Percentiles rank a stretch among this genome's conserved stretches.
Evolutionary conservation across 2,113 vertebrate species (phyloP).

Genomic region (Forbesichthys agassizii): DNA sequence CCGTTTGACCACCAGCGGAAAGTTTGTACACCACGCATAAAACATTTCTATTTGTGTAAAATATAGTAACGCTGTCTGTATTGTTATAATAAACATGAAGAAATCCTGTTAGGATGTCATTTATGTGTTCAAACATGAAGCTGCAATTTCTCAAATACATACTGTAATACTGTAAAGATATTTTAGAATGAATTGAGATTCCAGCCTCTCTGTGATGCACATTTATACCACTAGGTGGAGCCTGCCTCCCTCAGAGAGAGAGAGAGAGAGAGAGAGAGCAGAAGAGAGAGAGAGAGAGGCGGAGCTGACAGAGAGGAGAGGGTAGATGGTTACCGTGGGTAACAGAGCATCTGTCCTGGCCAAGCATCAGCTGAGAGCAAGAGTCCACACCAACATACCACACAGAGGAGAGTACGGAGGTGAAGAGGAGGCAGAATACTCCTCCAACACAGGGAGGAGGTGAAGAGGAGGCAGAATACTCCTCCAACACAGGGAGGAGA

Average conservation of each 20-base stretch:
- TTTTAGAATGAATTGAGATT: no score
- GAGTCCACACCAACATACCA: background rate
- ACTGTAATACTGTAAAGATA: no score
- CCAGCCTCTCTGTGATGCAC: background rate
- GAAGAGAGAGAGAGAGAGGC: constrained; percentile 57
- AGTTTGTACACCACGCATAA: no score
- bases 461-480: no score
- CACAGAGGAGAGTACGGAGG: constrained; percentile 2
- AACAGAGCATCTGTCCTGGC: constrained; percentile 71
- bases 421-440: no score
- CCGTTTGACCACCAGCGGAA: no score
- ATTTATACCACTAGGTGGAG: background rate
- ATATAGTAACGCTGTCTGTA: no score
- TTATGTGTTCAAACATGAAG: no score
- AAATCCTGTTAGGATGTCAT: no score
- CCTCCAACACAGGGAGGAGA: constrained; percentile 11
- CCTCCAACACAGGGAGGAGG: background rate
- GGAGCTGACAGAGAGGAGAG: constrained; percentile 60
- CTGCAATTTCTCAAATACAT: no score
- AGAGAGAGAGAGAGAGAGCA: background rate
- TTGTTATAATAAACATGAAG: no score
- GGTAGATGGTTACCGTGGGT: constrained; percentile 75
- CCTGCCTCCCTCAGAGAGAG: background rate
- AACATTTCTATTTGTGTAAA: no score
- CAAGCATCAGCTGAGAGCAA: constrained; percentile 62